Evolutionary conservation across 2,113 vertebrate genomes (phyloP), one percentile per base, ranked within the genome.

Genomic region (Phalacrocorax brasilianus): DNA sequence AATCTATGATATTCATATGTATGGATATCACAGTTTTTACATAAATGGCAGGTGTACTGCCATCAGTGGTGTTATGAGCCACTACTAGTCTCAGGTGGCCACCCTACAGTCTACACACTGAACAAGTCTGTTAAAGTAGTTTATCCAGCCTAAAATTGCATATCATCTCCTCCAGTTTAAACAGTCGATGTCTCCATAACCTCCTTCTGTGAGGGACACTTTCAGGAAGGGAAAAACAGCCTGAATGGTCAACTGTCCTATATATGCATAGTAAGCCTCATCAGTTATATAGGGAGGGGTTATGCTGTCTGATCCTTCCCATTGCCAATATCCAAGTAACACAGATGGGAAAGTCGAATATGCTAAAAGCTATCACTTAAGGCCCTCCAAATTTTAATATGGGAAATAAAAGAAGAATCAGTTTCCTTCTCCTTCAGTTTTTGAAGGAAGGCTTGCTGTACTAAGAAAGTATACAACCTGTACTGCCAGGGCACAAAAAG

Each of bases 231-330:
- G 27, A 42, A 71, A 82, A 63, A 21, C 35, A 82, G 35, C 30
- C 33, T 26, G 23, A 77, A 52, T 15, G 6, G 24, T 40, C 24
- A 77, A 52, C 19, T 2, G 2, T 38, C 44, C 26, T 23, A 14
- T 8, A 6, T 28, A 50, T 12, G 12, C 30, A 16, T 3, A 15
- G 26, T 17, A 85, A 0, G 1, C 12, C 23, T 28, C 3, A 1
- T 47, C 53, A 58, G 27, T 35, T 86, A 23, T 7, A 30, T 0
- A 26, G 8, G 63, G 62, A 65, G 23, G 82, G 19, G 20, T 40
- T 58, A 52, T 9, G n/a, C 40, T 66, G 45, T 19, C 72, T 78
- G 21, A 45, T 66, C 17, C 44, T 59, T 71, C 44, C 56, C 50
- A 22, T 33, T 77, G 45, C 28, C 19, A 53, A 40, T n/a, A 74